phyloP scores from a whole-genome alignment of 2,113 vertebrate genomes.

The Electrona antarctica region DNA sequence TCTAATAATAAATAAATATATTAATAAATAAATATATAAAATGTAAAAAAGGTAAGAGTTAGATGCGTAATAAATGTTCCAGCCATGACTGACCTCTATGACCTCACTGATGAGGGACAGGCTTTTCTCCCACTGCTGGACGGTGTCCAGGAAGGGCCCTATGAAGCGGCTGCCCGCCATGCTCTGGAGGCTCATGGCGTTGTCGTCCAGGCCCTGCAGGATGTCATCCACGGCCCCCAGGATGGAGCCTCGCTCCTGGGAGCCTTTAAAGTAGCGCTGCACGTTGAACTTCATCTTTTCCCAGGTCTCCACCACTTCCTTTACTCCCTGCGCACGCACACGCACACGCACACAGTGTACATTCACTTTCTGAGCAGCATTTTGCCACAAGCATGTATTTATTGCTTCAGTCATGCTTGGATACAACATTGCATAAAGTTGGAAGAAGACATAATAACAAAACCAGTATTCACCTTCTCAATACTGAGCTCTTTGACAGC shows the following conservation, averaged over 20 bases:
- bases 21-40: no score
- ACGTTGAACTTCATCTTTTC: conserved; percentile 90
- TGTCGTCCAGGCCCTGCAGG: conserved; percentile 89
- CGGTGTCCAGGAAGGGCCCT: conserved; percentile 86
- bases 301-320: conserved; percentile 91
- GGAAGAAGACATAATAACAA: neutral
- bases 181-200: conserved; percentile 90
- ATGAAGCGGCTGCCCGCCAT: conserved; percentile 91
- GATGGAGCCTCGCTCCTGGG: conserved; percentile 85
- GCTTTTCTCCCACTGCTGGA: conserved; percentile 90
- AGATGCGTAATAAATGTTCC: no score
- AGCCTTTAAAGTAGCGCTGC: conserved; percentile 87
- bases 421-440: neutral
- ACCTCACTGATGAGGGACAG: conserved; percentile 92
- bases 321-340: conserved; percentile 82
- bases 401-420: neutral
- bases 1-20: no score
- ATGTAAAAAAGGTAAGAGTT: no score
- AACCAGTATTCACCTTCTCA: conserved; percentile 83
- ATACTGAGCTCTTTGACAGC: conserved; percentile 93
- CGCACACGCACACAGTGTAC: neutral
- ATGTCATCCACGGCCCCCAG: conserved; percentile 89
- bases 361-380: neutral
- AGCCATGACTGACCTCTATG: conserved; percentile 84
- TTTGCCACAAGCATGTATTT: neutral